These are phyloP conservation scores for Miichthys miiuy DNA, from an alignment of 2,797 vertebrate species.

Conservation along the genomic window DNA sequence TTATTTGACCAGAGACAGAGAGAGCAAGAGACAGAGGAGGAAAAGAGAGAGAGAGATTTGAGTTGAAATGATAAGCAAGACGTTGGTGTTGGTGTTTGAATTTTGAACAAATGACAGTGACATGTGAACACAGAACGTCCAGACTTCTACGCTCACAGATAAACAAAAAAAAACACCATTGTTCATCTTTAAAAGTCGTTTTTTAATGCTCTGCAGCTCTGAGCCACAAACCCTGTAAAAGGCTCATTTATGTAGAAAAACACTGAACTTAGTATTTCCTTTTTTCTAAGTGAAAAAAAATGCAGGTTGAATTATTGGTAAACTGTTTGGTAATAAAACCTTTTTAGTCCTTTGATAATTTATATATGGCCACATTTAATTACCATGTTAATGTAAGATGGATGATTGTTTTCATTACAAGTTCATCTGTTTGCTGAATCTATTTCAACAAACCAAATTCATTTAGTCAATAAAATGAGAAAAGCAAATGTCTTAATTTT, in stretches of 20 bases:
- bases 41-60: conserved; percentile 32
- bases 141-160: background rate
- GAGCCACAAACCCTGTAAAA: conserved; percentile 1
- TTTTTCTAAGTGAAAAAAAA: background rate
- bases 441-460: background rate
- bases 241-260: background rate
- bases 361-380: background rate
- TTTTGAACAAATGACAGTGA: conserved; percentile 19
- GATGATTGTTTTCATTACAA: background rate
- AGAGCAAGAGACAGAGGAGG: conserved; percentile 18
- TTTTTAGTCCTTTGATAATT: background rate
- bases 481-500: background rate
- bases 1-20: conserved; percentile 82
- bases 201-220: background rate
- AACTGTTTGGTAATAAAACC: background rate
- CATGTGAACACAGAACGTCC: background rate
- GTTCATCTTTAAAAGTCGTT: background rate
- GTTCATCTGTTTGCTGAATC: background rate
- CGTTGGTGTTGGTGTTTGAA: conserved; percentile 3
- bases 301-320: background rate
- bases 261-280: background rate
- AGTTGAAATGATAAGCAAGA: conserved; percentile 56
- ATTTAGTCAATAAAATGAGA: background rate
- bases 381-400: background rate
- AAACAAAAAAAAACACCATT: conserved; percentile 22